phyloP scores from a whole-genome alignment of 2,888 invertebrate genomes.

The Melinaea marsaeus region DNA sequence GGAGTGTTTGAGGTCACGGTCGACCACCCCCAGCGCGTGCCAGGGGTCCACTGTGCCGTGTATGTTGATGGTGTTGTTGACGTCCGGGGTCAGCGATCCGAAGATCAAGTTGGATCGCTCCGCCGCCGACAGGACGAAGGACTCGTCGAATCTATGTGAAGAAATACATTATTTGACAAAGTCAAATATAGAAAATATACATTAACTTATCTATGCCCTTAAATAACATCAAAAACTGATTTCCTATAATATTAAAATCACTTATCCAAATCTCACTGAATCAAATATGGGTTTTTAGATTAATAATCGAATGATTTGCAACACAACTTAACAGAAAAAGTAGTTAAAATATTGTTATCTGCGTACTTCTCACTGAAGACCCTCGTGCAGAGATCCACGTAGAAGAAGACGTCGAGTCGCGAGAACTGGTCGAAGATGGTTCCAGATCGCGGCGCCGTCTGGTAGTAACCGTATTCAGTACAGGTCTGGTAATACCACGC shows the following conservation, averaged over 20 bases:
- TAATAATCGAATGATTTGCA: background rate
- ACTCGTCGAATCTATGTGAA: conserved; percentile 54
- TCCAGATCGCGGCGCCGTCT: conserved; percentile 75
- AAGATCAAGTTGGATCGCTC: conserved; percentile 72
- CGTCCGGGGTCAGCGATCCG: conserved; percentile 67
- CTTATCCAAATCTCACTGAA: too few species aligned
- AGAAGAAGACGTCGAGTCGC: conserved; percentile 63
- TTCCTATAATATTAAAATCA: too few species aligned
- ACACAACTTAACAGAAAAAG: background rate
- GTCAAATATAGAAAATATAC: too few species aligned
- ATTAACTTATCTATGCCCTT: too few species aligned
- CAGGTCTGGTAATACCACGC: conserved; percentile 93
- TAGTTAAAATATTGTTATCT: background rate
- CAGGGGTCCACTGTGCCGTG: conserved; percentile 78
- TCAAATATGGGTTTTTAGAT: too few species aligned
- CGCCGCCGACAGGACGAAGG: conserved; percentile 59
- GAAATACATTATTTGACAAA: background rate
- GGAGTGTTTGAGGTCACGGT: conserved; percentile 51
- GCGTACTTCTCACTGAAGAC: conserved; percentile 51
- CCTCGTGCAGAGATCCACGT: conserved; percentile 58
- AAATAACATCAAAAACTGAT: too few species aligned
- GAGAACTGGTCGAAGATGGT: conserved; percentile 60
- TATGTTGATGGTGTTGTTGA: conserved; percentile 76
- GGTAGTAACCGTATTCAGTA: conserved; percentile 91
- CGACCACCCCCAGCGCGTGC: conserved; percentile 74